These are phyloP conservation scores for Ptychadena robeensis DNA, from an alignment of 2,797 vertebrate species.

Conservation along the genomic window DNA sequence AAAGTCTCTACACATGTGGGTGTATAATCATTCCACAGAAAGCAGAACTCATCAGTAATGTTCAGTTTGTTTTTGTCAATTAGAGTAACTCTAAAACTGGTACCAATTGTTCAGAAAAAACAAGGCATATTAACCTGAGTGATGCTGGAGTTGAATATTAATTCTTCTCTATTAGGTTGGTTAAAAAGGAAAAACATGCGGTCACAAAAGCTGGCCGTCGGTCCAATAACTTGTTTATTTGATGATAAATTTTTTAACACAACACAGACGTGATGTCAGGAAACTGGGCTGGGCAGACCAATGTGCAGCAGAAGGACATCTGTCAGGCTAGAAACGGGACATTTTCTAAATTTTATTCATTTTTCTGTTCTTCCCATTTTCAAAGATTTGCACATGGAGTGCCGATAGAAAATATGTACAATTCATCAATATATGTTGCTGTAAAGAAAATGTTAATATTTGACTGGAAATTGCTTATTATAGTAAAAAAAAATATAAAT, in stretches of 20 bases:
- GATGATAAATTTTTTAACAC: slow-evolving; percentile 42
- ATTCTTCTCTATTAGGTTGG: slow-evolving; percentile 1
- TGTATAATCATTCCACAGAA: too few relatives aligned
- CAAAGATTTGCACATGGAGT: too few relatives aligned
- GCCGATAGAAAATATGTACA: too few relatives aligned
- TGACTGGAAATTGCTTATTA: too few relatives aligned
- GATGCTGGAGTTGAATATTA: slow-evolving; percentile 23
- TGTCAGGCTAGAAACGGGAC: slow-evolving; percentile 13
- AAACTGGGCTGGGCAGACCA: slow-evolving; percentile 21
- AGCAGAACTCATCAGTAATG: too few relatives aligned
- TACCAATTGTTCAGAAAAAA: background rate
- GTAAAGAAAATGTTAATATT: too few relatives aligned
- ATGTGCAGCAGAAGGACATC: slow-evolving; percentile 12
- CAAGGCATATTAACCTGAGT: slow-evolving; percentile 6
- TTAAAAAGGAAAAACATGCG: background rate
- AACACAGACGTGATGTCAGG: slow-evolving; percentile 42
- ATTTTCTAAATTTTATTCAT: background rate
- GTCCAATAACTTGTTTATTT: slow-evolving; percentile 41
- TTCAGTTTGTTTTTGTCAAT: background rate
- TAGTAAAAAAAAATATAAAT: too few relatives aligned
- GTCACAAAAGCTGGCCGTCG: background rate
- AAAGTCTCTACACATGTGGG: too few relatives aligned
- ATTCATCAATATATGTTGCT: too few relatives aligned
- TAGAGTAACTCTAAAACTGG: too few relatives aligned
- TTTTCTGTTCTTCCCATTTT: too few relatives aligned